Evolutionary conservation across 1,140 invertebrate species (phyloP).

Genomic region (Orius laevigatus): DNA sequence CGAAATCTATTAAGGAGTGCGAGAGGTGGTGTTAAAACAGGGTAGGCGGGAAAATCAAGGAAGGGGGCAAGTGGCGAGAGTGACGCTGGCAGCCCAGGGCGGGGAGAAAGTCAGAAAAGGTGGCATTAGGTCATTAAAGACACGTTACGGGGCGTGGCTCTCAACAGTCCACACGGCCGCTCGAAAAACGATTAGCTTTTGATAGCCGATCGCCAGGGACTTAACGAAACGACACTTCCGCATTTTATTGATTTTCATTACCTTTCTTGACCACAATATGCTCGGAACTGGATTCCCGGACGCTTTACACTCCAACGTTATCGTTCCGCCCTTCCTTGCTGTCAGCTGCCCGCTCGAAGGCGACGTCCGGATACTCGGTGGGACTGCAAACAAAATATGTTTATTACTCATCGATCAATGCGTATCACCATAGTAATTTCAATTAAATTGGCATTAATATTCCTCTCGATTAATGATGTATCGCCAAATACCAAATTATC

Average conservation of each 20-base stretch:
- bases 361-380: slow-evolving; percentile 38
- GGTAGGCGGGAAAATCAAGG: too few species aligned
- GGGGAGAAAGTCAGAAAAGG: slow-evolving; percentile 1
- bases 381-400: slow-evolving; percentile 27
- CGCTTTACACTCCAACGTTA: slow-evolving; percentile 46
- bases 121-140: not conserved
- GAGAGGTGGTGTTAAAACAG: too few species aligned
- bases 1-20: too few species aligned
- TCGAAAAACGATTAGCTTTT: not conserved
- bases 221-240: not conserved
- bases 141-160: not conserved
- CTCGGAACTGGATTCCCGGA: slow-evolving; percentile 48
- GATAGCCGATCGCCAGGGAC: too few species aligned
- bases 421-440: not conserved
- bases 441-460: not conserved
- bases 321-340: slow-evolving; percentile 42
- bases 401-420: not conserved
- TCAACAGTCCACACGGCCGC: slow-evolving; percentile 1
- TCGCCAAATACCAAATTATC: not conserved
- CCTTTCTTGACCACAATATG: slow-evolving; percentile 47
- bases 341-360: slow-evolving; percentile 41
- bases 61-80: too few species aligned
- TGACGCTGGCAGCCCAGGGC: too few species aligned
- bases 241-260: slow-evolving; percentile 22
- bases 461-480: not conserved